Conservation (phyloP, 2,113 vertebrate species). For the Apteryx owenii region DNA sequence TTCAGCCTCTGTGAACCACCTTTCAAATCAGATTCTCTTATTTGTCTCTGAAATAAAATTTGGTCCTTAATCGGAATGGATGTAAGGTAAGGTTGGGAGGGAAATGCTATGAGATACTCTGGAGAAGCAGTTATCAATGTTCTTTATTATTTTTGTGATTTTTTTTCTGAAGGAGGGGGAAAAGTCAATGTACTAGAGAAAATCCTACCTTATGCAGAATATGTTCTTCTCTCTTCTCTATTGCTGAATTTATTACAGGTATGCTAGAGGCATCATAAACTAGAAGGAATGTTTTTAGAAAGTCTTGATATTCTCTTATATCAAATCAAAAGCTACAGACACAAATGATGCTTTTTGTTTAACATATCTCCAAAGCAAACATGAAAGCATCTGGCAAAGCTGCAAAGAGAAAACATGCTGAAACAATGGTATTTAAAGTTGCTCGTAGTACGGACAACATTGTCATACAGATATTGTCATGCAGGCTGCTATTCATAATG, state of each 20-base stretch:
- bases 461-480: neutral
- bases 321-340: neutral
- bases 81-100: neutral
- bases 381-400: constrained; percentile 43
- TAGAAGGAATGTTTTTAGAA: constrained; percentile 26
- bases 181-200: neutral
- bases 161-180: neutral
- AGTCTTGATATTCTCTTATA: neutral
- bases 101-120: neutral
- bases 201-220: constrained; percentile 17
- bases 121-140: neutral
- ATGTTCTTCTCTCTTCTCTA: constrained; percentile 47
- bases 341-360: neutral
- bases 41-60: neutral
- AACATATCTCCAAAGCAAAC: constrained; percentile 3
- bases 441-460: neutral
- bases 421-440: neutral
- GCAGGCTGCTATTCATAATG: constrained; percentile 35
- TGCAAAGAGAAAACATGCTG: constrained; percentile 46
- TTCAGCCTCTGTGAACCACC: neutral
- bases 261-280: constrained; percentile 20
- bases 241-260: constrained; percentile 16
- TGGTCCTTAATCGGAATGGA: neutral
- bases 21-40: neutral
- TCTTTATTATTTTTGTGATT: neutral